Evolutionary conservation across 2,113 vertebrate genomes (phyloP).

Genomic region (Collichthys lucidus): DNA sequence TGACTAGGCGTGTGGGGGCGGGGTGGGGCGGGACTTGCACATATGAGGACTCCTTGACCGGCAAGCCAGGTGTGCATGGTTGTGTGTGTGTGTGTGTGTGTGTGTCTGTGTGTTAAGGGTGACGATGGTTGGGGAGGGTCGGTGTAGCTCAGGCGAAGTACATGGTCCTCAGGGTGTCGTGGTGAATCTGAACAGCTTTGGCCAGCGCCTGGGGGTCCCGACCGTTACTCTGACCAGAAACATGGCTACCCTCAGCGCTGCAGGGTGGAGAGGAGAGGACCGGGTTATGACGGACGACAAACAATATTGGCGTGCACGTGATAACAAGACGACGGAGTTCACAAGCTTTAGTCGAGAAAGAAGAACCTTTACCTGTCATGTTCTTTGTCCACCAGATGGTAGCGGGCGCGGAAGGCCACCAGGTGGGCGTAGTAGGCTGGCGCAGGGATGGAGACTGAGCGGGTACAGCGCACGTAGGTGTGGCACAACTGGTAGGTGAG

Average conservation of each 20-base stretch:
- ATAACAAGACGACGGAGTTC: background rate
- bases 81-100: slow-evolving; percentile 71
- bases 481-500: slow-evolving; percentile 99
- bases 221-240: slow-evolving; percentile 98
- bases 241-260: slow-evolving; percentile 99
- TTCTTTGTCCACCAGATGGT: slow-evolving; percentile 99
- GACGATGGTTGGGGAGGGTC: slow-evolving; percentile 54
- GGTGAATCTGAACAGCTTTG: slow-evolving; percentile 99
- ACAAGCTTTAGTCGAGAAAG: background rate
- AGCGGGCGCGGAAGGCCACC: slow-evolving; percentile 98
- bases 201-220: slow-evolving; percentile 98
- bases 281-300: background rate
- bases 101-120: slow-evolving; percentile 77
- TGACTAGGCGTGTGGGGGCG: slow-evolving; percentile 79
- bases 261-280: slow-evolving; percentile 14
- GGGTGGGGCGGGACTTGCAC: slow-evolving; percentile 77
- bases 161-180: slow-evolving; percentile 99
- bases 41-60: slow-evolving; percentile 84
- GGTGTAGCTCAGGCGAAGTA: slow-evolving; percentile 94
- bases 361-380: slow-evolving; percentile 91
- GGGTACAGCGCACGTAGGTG: slow-evolving; percentile 98
- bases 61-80: slow-evolving; percentile 72
- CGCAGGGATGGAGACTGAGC: slow-evolving; percentile 98
- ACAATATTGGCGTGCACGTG: background rate
- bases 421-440: slow-evolving; percentile 99